phyloP scores from a whole-genome alignment of 1,140 invertebrate species.

The Drosophila willistoni region DNA sequence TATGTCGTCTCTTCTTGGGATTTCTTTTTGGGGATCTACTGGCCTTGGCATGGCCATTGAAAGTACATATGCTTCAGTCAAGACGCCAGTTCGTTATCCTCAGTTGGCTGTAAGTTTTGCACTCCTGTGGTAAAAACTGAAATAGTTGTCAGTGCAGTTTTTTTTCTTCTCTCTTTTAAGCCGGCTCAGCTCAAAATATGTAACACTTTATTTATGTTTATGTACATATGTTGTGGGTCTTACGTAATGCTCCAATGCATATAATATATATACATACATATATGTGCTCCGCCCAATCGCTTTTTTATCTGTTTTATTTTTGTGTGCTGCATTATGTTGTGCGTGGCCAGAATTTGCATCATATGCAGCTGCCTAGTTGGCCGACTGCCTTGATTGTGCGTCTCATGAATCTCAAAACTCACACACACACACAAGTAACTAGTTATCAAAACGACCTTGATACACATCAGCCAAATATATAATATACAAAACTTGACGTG shows the following conservation, averaged over 20 bases:
- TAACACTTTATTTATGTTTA: conserved; percentile 73
- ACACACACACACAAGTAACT: conserved; percentile 46
- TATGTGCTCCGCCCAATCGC: conserved; percentile 66
- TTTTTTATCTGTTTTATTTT: conserved; percentile 10
- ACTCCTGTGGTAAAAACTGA: conserved; percentile 41
- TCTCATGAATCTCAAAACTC: conserved; percentile 52
- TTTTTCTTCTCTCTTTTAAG: conserved; percentile 26
- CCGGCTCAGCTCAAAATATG: conserved; percentile 59
- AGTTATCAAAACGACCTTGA: conserved; percentile 67
- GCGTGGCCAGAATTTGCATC: conserved; percentile 68
- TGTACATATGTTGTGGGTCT: conserved; percentile 45
- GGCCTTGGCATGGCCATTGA: conserved; percentile 64
- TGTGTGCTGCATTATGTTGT: conserved; percentile 28
- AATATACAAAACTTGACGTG: conserved; percentile 47
- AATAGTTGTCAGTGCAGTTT: conserved; percentile 80
- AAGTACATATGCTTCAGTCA: conserved; percentile 23
- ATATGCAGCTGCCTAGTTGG: conserved; percentile 10
- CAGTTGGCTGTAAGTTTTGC: conserved; percentile 18
- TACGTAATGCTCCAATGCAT: conserved; percentile 56
- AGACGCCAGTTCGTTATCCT: conserved; percentile 29
- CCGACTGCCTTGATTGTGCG: conserved; percentile 52
- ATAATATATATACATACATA: background rate
- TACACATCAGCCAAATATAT: conserved; percentile 44
- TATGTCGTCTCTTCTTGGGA: background rate
- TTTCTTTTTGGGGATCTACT: conserved; percentile 18